A percentile compares a stretch with the other conserved stretches of the same genome.
Conservation (phyloP, 2,113 vertebrate species). For the Scomber japonicus region DNA sequence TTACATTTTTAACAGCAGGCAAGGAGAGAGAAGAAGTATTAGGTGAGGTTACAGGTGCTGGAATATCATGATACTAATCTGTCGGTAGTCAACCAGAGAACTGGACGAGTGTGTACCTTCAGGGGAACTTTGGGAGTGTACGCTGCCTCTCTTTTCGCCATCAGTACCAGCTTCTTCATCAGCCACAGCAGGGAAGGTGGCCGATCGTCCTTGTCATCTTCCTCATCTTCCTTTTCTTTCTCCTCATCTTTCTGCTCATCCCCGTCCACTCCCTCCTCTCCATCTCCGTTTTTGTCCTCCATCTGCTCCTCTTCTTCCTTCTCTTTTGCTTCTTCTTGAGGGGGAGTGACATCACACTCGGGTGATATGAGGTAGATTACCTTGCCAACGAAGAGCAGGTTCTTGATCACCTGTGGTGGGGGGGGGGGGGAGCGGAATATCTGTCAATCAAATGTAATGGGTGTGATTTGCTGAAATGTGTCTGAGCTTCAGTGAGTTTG, state of each 20-base stretch:
- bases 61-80: neutral
- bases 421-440: neutral
- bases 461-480: neutral
- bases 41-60: too few relatives aligned
- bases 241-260: constrained; percentile 26
- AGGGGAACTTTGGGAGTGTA: constrained; percentile 90
- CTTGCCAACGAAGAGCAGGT: constrained; percentile 94
- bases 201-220: constrained; percentile 73
- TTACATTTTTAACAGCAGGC: too few relatives aligned
- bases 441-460: neutral
- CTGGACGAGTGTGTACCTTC: constrained; percentile 84
- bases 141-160: constrained; percentile 93
- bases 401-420: constrained; percentile 91
- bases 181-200: constrained; percentile 91
- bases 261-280: constrained; percentile 26
- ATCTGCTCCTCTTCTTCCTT: constrained; percentile 39
- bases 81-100: neutral
- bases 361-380: constrained; percentile 91
- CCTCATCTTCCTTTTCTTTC: constrained; percentile 50
- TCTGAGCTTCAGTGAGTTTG: neutral
- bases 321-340: constrained; percentile 28
- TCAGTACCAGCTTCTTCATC: constrained; percentile 90
- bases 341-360: constrained; percentile 71
- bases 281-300: constrained; percentile 32
- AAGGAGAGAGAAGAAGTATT: too few relatives aligned